Evolutionary conservation across 1,140 invertebrate species (phyloP).

Genomic region (Brachionus koreanus): DNA sequence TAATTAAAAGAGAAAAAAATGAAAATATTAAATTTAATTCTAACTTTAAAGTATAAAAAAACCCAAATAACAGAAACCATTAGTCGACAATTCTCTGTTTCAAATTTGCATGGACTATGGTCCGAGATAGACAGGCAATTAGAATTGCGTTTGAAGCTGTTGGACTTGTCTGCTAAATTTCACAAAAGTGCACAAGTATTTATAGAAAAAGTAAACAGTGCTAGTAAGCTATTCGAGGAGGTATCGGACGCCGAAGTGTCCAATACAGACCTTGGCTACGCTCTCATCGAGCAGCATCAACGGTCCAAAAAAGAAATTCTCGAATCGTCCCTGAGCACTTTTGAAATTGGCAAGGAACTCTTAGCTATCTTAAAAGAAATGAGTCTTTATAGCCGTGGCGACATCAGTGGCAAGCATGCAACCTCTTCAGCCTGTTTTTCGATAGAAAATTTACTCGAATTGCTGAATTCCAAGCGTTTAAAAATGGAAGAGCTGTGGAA

Average conservation of each 20-base stretch:
- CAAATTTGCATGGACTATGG: slow-evolving; percentile 66
- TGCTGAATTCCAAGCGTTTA: slow-evolving; percentile 72
- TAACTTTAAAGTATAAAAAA: slow-evolving; percentile 72
- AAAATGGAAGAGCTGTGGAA: slow-evolving; percentile 71
- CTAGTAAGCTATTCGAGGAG: slow-evolving; percentile 37
- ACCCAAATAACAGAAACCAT: slow-evolving; percentile 80
- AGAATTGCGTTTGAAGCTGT: slow-evolving; percentile 67
- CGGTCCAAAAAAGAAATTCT: slow-evolving; percentile 62
- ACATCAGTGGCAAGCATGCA: slow-evolving; percentile 57
- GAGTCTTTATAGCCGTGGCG: slow-evolving; percentile 54
- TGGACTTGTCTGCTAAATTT: not conserved
- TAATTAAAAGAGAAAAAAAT: not conserved
- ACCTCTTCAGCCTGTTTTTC: slow-evolving; percentile 60
- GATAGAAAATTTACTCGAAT: slow-evolving; percentile 59
- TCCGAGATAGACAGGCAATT: slow-evolving; percentile 77
- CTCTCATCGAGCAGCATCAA: slow-evolving; percentile 36
- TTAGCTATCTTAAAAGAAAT: slow-evolving; percentile 63
- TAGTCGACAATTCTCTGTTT: slow-evolving; percentile 75
- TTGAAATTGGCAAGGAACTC: slow-evolving; percentile 73
- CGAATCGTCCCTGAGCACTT: slow-evolving; percentile 70
- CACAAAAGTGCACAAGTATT: slow-evolving; percentile 23
- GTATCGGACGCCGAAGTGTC: slow-evolving; percentile 13
- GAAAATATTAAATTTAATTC: not conserved
- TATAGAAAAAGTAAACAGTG: slow-evolving; percentile 46
- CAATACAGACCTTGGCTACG: slow-evolving; percentile 66